A percentile compares a stretch with the other conserved stretches of the same genome.
Evolutionary conservation across 2,113 vertebrate genomes (phyloP).

Genomic region (Polypterus senegalus): DNA sequence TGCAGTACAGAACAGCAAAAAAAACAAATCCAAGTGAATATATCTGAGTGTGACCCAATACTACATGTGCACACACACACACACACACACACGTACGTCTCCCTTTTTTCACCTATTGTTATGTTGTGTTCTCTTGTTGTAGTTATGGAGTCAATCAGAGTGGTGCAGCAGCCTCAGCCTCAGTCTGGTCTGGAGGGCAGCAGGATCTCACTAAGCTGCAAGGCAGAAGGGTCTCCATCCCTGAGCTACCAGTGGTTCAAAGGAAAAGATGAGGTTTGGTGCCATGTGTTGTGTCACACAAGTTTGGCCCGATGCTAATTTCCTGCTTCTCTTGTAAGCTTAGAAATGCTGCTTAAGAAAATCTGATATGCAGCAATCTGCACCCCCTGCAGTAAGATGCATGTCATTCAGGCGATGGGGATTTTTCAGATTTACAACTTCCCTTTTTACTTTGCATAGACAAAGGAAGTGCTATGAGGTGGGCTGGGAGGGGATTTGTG

Average conservation of each 20-base stretch:
- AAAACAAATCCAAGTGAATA: too few species aligned
- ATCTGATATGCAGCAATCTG: neutral
- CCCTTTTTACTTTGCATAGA: too few species aligned
- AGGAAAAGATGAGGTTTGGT: constrained; percentile 54
- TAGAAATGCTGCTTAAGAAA: neutral
- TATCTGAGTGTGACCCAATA: too few species aligned
- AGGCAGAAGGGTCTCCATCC: constrained; percentile 34
- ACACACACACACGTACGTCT: too few species aligned
- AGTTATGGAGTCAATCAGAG: constrained; percentile 45
- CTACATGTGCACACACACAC: too few species aligned
- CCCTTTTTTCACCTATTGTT: too few species aligned
- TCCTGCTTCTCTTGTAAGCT: too few species aligned
- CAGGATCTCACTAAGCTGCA: constrained; percentile 46
- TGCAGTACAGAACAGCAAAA: too few species aligned
- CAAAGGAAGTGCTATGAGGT: neutral
- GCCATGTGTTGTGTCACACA: neutral
- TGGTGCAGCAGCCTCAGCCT: constrained; percentile 50
- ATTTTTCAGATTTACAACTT: too few species aligned
- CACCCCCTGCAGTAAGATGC: too few species aligned
- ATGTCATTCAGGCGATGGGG: too few species aligned
- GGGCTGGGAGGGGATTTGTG: too few species aligned
- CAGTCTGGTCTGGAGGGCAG: constrained; percentile 35
- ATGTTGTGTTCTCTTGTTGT: neutral
- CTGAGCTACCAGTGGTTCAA: constrained; percentile 70
- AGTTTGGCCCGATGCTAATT: neutral